These are phyloP conservation scores for Ichneumon xanthorius DNA, from an alignment of 2,888 invertebrate genomes.

Conservation along the genomic window DNA sequence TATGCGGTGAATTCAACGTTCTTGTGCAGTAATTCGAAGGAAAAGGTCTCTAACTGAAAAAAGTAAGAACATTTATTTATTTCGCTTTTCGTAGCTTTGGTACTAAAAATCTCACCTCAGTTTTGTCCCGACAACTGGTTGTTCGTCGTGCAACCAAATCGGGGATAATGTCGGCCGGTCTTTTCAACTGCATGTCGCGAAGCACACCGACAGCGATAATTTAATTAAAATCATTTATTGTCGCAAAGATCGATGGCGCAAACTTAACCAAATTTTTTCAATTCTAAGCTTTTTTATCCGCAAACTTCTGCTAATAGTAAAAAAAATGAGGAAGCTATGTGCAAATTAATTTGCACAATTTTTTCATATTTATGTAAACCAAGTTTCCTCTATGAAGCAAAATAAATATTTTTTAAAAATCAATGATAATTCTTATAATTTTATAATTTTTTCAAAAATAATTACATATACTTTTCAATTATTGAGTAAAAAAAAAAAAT, in stretches of 20 bases:
- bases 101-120: slow-evolving; percentile 34
- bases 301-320: neutral
- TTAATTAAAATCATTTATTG: neutral
- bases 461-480: too few relatives aligned
- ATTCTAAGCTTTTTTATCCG: neutral
- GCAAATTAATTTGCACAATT: neutral
- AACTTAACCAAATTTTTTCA: neutral
- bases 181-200: slow-evolving; percentile 41
- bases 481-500: neutral
- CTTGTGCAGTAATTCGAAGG: slow-evolving; percentile 44
- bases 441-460: too few relatives aligned
- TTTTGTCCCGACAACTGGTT: slow-evolving; percentile 34
- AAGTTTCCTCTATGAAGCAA: too few relatives aligned
- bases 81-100: neutral
- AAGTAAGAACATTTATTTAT: neutral
- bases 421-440: too few relatives aligned
- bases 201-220: neutral
- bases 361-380: too few relatives aligned
- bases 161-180: slow-evolving; percentile 38
- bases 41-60: slow-evolving; percentile 41
- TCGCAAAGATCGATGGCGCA: neutral
- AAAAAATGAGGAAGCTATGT: too few relatives aligned
- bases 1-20: slow-evolving; percentile 46
- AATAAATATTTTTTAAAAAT: too few relatives aligned
- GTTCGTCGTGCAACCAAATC: slow-evolving; percentile 2